Evolutionary conservation across 2,113 vertebrate genomes (phyloP).

Genomic region (Ictalurus furcatus): DNA sequence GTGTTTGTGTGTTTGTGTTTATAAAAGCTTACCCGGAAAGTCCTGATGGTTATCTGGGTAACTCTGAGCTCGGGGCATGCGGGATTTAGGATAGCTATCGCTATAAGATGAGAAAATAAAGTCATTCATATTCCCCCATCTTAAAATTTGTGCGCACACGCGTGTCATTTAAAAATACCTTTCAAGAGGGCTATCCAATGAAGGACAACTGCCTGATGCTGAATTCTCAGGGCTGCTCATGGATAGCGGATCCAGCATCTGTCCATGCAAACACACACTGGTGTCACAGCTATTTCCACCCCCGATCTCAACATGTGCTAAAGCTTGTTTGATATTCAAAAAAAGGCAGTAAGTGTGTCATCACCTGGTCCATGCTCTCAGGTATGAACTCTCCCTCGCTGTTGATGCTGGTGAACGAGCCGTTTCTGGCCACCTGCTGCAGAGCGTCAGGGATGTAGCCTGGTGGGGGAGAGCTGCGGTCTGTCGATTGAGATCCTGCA

Average conservation of each 20-base stretch:
- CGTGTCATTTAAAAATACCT: slow-evolving; percentile 74
- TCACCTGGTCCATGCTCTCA: slow-evolving; percentile 97
- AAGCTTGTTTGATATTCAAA: not conserved
- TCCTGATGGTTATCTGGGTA: slow-evolving; percentile 99
- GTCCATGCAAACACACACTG: slow-evolving; percentile 24
- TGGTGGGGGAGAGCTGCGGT: slow-evolving; percentile 95
- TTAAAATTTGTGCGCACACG: slow-evolving; percentile 29
- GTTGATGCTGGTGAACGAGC: slow-evolving; percentile 98
- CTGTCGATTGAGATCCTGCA: slow-evolving; percentile 85
- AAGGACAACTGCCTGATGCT: slow-evolving; percentile 97
- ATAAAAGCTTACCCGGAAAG: slow-evolving; percentile 82
- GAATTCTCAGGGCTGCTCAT: slow-evolving; percentile 99
- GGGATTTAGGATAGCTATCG: slow-evolving; percentile 90
- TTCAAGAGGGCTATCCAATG: slow-evolving; percentile 97
- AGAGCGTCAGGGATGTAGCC: slow-evolving; percentile 97
- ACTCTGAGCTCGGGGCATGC: slow-evolving; percentile 97
- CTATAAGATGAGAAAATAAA: slow-evolving; percentile 65
- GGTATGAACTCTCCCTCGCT: slow-evolving; percentile 99
- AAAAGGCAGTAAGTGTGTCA: not conserved
- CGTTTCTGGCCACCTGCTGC: slow-evolving; percentile 93
- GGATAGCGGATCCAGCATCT: slow-evolving; percentile 98
- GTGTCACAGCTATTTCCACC: not conserved
- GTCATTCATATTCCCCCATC: not conserved
- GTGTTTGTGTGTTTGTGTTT: not conserved
- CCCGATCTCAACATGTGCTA: not conserved